Conservation (phyloP, 2,888 invertebrate genomes). For the Eulithis prunata region DNA sequence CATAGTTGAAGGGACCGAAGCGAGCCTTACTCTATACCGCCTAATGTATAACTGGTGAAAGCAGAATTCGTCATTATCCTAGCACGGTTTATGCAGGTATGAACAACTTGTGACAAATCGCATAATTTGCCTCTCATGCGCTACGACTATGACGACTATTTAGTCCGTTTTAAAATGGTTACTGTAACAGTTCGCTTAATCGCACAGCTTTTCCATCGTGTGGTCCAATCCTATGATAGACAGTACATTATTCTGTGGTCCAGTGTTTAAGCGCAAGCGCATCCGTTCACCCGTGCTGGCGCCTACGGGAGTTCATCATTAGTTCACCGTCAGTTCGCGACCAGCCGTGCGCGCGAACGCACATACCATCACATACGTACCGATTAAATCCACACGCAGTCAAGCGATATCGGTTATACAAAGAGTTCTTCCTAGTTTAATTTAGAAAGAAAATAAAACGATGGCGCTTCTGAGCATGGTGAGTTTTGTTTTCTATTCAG, state of each 20-base stretch:
- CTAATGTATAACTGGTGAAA: too few relatives aligned
- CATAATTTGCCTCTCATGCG: too few relatives aligned
- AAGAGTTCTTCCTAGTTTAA: slow-evolving; percentile 72
- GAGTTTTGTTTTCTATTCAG: slow-evolving; percentile 50
- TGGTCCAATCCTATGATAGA: neutral
- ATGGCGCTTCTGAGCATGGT: slow-evolving; percentile 68
- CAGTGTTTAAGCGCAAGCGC: slow-evolving; percentile 26
- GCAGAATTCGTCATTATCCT: too few relatives aligned
- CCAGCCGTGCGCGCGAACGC: slow-evolving; percentile 64
- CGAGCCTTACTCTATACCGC: too few relatives aligned
- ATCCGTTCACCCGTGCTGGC: slow-evolving; percentile 32
- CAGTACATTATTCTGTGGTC: slow-evolving; percentile 1
- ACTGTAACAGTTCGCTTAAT: slow-evolving; percentile 15
- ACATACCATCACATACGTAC: slow-evolving; percentile 43
- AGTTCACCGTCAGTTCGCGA: slow-evolving; percentile 60
- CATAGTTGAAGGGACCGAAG: too few relatives aligned
- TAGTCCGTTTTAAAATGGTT: neutral
- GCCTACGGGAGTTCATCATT: slow-evolving; percentile 39
- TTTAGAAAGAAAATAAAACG: slow-evolving; percentile 65
- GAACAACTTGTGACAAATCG: too few relatives aligned
- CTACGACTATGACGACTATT: too few relatives aligned
- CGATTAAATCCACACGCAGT: slow-evolving; percentile 14
- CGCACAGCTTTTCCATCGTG: neutral
- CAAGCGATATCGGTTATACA: slow-evolving; percentile 49
- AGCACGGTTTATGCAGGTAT: too few relatives aligned